Evolutionary conservation across 2,113 vertebrate genomes (phyloP).

Genomic region (Tichodroma muraria): DNA sequence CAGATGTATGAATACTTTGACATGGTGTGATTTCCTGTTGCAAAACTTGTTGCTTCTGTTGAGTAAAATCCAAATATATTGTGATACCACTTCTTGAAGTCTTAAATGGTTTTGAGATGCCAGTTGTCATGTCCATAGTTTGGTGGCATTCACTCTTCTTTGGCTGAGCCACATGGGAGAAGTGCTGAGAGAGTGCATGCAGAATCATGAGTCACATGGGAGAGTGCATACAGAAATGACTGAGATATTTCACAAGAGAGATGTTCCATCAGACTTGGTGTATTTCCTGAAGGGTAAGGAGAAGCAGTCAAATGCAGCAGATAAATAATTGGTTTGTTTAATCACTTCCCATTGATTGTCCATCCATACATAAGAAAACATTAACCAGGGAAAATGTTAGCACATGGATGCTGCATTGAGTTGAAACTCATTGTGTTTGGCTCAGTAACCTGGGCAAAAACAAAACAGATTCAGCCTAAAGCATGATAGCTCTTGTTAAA

Average conservation of each 20-base stretch:
- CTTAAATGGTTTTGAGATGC: neutral
- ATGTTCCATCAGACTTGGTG: neutral
- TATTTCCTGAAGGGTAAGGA: neutral
- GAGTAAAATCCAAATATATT: accelerated
- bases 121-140: neutral
- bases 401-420: neutral
- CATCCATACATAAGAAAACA: neutral
- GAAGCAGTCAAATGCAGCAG: neutral
- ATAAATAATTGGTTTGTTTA: neutral
- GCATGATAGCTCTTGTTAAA: neutral
- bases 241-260: neutral
- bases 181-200: too few species aligned
- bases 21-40: neutral
- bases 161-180: neutral
- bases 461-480: constrained; percentile 17
- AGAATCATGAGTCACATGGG: neutral
- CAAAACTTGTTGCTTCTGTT: neutral
- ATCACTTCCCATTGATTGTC: neutral
- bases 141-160: neutral
- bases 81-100: neutral
- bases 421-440: constrained; percentile 4
- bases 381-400: neutral
- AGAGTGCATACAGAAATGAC: neutral
- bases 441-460: neutral
- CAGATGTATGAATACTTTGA: neutral